phyloP scores from a whole-genome alignment of 2,113 vertebrate genomes.

The Menidia beryllina region DNA sequence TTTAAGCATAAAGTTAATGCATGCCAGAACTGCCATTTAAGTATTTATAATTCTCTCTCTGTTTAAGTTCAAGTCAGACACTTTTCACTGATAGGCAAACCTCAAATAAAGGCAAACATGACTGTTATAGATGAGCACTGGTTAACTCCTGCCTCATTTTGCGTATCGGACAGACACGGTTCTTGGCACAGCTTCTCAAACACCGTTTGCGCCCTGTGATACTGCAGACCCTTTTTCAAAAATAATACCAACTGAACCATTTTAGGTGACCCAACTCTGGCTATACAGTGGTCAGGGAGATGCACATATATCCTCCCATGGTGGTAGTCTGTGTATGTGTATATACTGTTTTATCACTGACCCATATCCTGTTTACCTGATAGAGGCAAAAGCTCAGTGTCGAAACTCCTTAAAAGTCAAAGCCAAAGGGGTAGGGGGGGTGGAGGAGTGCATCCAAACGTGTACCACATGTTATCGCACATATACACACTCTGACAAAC shows the following conservation, averaged over 20 bases:
- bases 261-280: conserved; percentile 57
- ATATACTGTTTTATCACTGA: conserved; percentile 85
- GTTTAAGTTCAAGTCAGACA: background rate
- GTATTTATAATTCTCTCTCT: background rate
- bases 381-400: conserved; percentile 79
- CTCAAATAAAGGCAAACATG: conserved; percentile 3
- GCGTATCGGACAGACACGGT: conserved; percentile 34
- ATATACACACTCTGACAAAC: conserved; percentile 44
- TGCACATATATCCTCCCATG: conserved; percentile 64
- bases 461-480: conserved; percentile 86
- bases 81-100: background rate
- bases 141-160: conserved; percentile 42
- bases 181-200: conserved; percentile 56
- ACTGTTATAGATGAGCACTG: conserved; percentile 21
- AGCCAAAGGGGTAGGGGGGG: conserved; percentile 70
- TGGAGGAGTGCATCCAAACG: conserved; percentile 84
- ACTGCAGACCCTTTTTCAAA: conserved; percentile 55
- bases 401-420: conserved; percentile 86
- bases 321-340: conserved; percentile 70
- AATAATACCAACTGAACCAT: conserved; percentile 55
- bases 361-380: conserved; percentile 88
- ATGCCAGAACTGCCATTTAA: background rate
- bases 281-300: conserved; percentile 48
- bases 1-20: background rate
- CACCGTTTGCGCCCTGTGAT: conserved; percentile 54